A percentile compares a stretch with the other conserved stretches of the same genome.
These are phyloP conservation scores for Peribatodes rhomboidaria DNA, from an alignment of 2,888 invertebrate species.

Conservation along the genomic window DNA sequence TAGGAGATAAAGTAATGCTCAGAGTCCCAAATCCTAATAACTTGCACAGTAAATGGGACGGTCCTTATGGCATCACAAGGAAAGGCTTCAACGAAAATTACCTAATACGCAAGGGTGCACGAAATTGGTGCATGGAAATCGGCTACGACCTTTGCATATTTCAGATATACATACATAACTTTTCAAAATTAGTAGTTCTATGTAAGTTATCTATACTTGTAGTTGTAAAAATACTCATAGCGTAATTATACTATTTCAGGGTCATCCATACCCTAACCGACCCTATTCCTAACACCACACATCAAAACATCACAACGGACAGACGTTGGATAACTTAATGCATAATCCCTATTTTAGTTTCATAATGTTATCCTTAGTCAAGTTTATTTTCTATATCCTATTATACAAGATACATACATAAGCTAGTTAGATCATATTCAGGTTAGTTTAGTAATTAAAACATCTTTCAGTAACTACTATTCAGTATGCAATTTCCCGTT, in stretches of 20 bases:
- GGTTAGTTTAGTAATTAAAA: too few species aligned
- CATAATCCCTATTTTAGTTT: too few species aligned
- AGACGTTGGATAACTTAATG: neutral
- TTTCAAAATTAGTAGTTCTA: neutral
- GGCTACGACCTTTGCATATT: slow-evolving; percentile 38
- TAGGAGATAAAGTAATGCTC: slow-evolving; percentile 50
- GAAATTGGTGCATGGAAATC: slow-evolving; percentile 48
- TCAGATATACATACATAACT: neutral
- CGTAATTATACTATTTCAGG: neutral
- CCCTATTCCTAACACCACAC: neutral
- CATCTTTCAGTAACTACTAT: too few species aligned
- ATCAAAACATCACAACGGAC: neutral
- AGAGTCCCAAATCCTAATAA: slow-evolving; percentile 54
- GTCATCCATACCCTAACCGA: slow-evolving; percentile 4
- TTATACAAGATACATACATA: too few species aligned
- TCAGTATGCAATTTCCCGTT: too few species aligned
- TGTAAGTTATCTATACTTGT: neutral
- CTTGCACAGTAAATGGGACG: slow-evolving; percentile 55
- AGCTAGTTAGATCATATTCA: too few species aligned
- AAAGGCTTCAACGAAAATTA: slow-evolving; percentile 53
- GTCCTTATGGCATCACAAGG: slow-evolving; percentile 48
- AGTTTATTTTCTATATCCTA: too few species aligned
- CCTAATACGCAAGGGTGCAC: slow-evolving; percentile 40
- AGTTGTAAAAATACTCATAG: neutral
- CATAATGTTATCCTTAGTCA: too few species aligned